These are phyloP conservation scores for Enhydra lutris DNA, from an alignment of 2,113 vertebrate genomes.

Conservation along the genomic window DNA sequence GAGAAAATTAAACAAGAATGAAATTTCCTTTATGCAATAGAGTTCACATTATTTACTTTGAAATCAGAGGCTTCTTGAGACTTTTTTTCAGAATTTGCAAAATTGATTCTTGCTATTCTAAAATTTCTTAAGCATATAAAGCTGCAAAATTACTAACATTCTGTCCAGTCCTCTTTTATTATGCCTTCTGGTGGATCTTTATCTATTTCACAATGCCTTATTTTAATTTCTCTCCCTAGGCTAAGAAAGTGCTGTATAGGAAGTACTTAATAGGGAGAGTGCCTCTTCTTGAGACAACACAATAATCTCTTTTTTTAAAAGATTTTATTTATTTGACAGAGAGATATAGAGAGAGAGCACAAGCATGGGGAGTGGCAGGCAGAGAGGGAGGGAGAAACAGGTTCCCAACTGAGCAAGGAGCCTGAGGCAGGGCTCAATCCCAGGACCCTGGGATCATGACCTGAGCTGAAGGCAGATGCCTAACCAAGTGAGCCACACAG, in stretches of 20 bases:
- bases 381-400: too few species aligned
- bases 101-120: slow-evolving; percentile 55
- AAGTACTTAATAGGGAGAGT: slow-evolving; percentile 51
- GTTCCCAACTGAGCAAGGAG: too few species aligned
- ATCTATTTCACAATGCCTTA: slow-evolving; percentile 43
- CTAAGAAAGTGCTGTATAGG: not conserved
- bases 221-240: slow-evolving; percentile 20
- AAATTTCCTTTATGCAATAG: slow-evolving; percentile 58
- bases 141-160: slow-evolving; percentile 32
- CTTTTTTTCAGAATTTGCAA: not conserved
- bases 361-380: too few species aligned
- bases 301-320: not conserved
- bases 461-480: too few species aligned
- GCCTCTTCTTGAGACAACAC: slow-evolving; percentile 59
- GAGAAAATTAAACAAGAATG: slow-evolving; percentile 31
- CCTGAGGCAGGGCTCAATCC: too few species aligned
- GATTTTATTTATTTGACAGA: not conserved
- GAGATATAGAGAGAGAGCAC: too few species aligned
- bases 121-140: slow-evolving; percentile 35
- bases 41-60: slow-evolving; percentile 54
- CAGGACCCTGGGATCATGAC: too few species aligned
- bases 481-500: too few species aligned
- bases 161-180: slow-evolving; percentile 40
- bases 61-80: slow-evolving; percentile 8
- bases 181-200: slow-evolving; percentile 5